Percentiles rank a stretch among this genome's conserved stretches.
Conservation (phyloP, 64 coral and sea anemone species). For the Orbicella faveolata region DNA sequence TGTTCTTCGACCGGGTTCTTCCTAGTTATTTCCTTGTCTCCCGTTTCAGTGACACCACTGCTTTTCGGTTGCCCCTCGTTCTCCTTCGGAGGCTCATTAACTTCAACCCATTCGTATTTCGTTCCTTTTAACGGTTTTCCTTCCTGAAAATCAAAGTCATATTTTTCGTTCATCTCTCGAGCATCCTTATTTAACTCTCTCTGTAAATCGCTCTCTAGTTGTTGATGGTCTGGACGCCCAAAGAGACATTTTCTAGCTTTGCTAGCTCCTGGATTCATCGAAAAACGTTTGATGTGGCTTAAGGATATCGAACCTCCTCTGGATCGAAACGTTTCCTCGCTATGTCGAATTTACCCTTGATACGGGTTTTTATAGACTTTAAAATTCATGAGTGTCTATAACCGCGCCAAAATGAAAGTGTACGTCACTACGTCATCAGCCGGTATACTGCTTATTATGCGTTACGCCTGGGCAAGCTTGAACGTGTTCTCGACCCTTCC, state of each 20-base stretch:
- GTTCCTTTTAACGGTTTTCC: not conserved
- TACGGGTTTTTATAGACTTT: not conserved
- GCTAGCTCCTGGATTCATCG: constrained; percentile 3
- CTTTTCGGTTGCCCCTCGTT: not conserved
- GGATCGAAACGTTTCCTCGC: not conserved
- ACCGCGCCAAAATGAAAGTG: constrained; percentile 20
- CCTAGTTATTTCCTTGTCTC: not conserved
- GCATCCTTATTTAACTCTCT: not conserved
- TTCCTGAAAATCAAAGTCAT: constrained; percentile 7
- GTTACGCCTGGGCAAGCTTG: not conserved
- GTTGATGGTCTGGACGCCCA: not conserved
- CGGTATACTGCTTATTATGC: not conserved
- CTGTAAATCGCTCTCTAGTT: not conserved
- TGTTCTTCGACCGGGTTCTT: not conserved
- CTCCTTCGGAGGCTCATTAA: not conserved
- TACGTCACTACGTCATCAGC: constrained; percentile 36
- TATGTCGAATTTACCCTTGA: not conserved
- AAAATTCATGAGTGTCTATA: not conserved
- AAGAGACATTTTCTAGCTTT: constrained; percentile 28
- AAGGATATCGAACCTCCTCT: not conserved
- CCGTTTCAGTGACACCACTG: too few relatives aligned
- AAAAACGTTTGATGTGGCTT: not conserved
- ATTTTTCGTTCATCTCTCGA: constrained; percentile 31
- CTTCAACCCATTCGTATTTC: not conserved
- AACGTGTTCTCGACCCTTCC: not conserved